Evolutionary conservation across 2,113 vertebrate species (phyloP).

Genomic region (Chloropsis cyanopogon): DNA sequence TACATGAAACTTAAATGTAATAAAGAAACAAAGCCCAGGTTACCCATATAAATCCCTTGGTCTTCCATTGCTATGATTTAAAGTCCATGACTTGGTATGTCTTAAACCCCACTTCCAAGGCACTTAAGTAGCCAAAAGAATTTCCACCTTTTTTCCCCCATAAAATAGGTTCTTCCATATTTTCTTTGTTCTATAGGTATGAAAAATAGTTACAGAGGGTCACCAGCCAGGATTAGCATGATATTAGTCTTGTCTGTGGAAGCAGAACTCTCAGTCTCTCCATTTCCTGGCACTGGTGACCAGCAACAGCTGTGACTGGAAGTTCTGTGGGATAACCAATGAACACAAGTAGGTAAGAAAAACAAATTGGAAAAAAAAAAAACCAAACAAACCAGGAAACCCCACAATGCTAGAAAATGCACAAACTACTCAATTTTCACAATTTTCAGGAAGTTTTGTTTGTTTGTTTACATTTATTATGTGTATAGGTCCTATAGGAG

Average conservation of each 20-base stretch:
- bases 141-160: not conserved
- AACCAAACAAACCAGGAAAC: not conserved
- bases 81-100: not conserved
- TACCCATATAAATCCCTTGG: not conserved
- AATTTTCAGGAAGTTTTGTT: not conserved
- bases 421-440: not conserved
- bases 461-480: not conserved
- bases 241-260: not conserved
- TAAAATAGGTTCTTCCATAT: not conserved
- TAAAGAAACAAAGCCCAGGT: not conserved
- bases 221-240: not conserved
- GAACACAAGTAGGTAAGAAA: not conserved
- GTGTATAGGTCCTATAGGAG: not conserved
- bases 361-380: not conserved
- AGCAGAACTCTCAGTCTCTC: not conserved
- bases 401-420: not conserved
- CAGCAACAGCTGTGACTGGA: not conserved
- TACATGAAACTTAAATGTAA: not conserved
- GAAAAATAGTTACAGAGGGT: not conserved
- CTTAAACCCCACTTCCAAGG: not conserved
- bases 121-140: not conserved
- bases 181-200: not conserved
- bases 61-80: not conserved
- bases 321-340: not conserved
- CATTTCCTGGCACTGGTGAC: not conserved